Base-by-base conservation (phyloP, 2,797 vertebrate species). In the Dipus sagitta region DNA sequence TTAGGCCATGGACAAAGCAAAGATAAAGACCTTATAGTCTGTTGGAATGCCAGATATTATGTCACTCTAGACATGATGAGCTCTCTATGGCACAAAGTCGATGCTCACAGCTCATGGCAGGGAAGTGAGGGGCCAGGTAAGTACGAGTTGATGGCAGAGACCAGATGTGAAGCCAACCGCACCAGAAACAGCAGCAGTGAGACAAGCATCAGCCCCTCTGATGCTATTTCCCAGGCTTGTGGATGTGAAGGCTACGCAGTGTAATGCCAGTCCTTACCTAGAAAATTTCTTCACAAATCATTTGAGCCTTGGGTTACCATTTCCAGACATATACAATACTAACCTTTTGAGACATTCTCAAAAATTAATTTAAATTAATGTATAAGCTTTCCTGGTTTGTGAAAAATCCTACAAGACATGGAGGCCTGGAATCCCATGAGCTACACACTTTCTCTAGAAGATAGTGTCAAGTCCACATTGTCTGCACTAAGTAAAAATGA, bases 201-300 rank as follows among this genome's bases (percentile, higher is more conserved):
- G 34, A 70, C 82, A 74, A 47, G 0, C 6, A 9, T 14, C 64
- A 38, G 67, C 0, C 77, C 42, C n/a, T 91, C 76, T 79, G 80
- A 82, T 75, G 18, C 67, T 81, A 32, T 58, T 78, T 81, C 67
- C n/a, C 62, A 79, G 34, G 9, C 21, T 67, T 64, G 58, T 4
- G 38, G 38, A 47, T 79, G 20, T 38, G 20, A 89, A 28, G n/a
- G 54, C n/a, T 32, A 32, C n/a, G 65, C 74, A 70, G 77, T 82
- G 42, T 20, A 75, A 85, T 32, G 23, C 14, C 64, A 75, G 32
- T 83, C 74, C 24, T 90, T 86, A 71, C 52, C 34, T 54, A 60
- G 79, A 64, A 89, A 71, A 20, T 52, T 83, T 89, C 38, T 78
- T 34, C 65, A 10, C 32, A 95, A 88, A 67, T 65, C 78, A 72